Conservation (phyloP, 2,888 invertebrate genomes). For the Eulithis testata region DNA sequence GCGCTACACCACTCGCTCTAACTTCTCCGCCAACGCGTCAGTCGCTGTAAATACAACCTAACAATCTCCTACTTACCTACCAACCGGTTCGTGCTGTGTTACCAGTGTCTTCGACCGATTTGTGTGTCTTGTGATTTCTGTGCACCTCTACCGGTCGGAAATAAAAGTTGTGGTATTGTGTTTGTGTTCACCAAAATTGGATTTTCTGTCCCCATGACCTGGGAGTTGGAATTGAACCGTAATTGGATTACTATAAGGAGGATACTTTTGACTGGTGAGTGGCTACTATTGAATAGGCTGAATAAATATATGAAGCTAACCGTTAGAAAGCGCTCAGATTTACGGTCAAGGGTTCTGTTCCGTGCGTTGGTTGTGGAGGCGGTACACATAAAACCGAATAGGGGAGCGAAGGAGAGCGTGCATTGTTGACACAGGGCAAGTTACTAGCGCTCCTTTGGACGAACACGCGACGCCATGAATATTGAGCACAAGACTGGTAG, state of each 20-base stretch:
- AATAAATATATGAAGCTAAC: slow-evolving; percentile 45
- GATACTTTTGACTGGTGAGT: slow-evolving; percentile 67
- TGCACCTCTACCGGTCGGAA: slow-evolving; percentile 55
- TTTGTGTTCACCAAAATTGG: slow-evolving; percentile 50
- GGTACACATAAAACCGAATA: slow-evolving; percentile 69
- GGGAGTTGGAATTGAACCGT: slow-evolving; percentile 54
- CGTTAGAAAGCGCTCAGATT: slow-evolving; percentile 49
- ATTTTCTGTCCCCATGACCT: slow-evolving; percentile 57
- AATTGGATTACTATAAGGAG: slow-evolving; percentile 67
- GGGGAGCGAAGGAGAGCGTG: slow-evolving; percentile 72
- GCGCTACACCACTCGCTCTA: slow-evolving; percentile 45
- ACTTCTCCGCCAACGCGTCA: slow-evolving; percentile 49
- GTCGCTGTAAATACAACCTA: slow-evolving; percentile 54
- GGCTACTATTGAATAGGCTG: slow-evolving; percentile 43
- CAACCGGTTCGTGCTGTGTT: slow-evolving; percentile 68
- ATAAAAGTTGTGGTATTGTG: slow-evolving; percentile 48
- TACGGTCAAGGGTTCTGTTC: slow-evolving; percentile 41
- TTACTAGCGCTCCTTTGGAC: slow-evolving; percentile 47
- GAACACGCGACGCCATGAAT: slow-evolving; percentile 19
- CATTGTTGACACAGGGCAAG: slow-evolving; percentile 76
- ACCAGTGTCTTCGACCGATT: slow-evolving; percentile 51
- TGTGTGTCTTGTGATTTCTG: slow-evolving; percentile 66
- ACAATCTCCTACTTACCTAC: slow-evolving; percentile 62
- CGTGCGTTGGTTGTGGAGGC: slow-evolving; percentile 51
- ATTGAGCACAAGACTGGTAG: slow-evolving; percentile 20